Base-by-base conservation (phyloP, 2,113 vertebrate genomes). In the Heterochromis multidens region DNA sequence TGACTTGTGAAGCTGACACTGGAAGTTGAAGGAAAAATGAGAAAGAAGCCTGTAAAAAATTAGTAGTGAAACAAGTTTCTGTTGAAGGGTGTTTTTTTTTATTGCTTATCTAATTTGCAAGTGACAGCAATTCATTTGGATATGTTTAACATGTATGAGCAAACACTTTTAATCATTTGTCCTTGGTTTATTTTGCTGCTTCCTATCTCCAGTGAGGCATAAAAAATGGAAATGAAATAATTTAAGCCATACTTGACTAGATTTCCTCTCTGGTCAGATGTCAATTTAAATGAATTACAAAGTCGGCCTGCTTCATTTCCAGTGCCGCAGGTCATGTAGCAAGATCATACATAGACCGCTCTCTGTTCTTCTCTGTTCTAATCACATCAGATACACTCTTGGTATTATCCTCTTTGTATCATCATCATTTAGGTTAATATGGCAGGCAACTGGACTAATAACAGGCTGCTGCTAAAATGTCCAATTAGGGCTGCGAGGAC, bases 151-250 rank as follows among this genome's bases (percentile, higher is more conserved):
- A 59, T 86, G 87, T 81, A 65, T 27, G 72, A 72, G 46, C 27
- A 88, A 84, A 84, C 56, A 23, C 37, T 89, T n/a, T 80, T 82
- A 83, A 92, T 94, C 59, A 79, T 88, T 65, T 88, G 91, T 93
- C 91, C 87, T 92, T 83, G 93, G 85, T 93, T 87, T 90, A 93
- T 81, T 80, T 63, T 86, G 82, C 82, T 88, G 87, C 86, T 91
- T 94, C 90, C 87, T 54, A 67, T 92, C 65, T 90, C 79, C 70
- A 86, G 81, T 27, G 84, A 92, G 88, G 61, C 89, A 77, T 93
- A 86, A 91, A 93, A 94, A 90, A 92, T 92, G 92, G 94, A 95
- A 92, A 90, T 92, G 83, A 92, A 93, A 90, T 94, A 91, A 93
- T 92, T 87, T 87, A 88, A 93, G 81, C 87, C 91, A 93, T 84